Base-by-base conservation (phyloP, 2,888 invertebrate species). In the Melieria picta region DNA sequence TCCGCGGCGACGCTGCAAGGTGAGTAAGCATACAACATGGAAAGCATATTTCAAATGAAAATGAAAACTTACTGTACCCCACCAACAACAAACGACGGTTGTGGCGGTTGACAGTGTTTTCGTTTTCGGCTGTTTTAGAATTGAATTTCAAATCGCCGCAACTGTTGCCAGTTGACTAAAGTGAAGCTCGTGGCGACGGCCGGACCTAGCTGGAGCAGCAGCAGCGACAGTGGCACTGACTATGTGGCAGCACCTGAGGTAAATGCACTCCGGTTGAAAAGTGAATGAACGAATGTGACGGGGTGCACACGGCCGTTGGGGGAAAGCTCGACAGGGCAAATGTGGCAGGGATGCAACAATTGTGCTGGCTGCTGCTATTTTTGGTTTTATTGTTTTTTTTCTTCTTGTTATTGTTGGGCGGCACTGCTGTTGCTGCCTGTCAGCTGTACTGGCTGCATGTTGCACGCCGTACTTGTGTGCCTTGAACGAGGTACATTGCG, bases 261-360 rank as follows among this genome's bases (percentile, higher is more conserved):
- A 75, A 78, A 76, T 77, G 77, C 67, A 77, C 79, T 78, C 66
- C 58, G 65, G 66, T 67, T 75, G 70, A 77, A 76, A 78, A 75
- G 78, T 79, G 78, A 77, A 78, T 77, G 77, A 78, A 79, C 78
- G 77, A 77, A 76, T 75, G 75, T 69, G 65, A 69, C 73, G 68
- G 74, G 75, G 71, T 74, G 76, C 71, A 56, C 48, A 58, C 42
- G 72, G 30, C 30, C 30, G 3, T 30, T 3, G 30, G 30, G 74
- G 72, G 62, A 58, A 42, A 60, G 47, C 66, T 63, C n/a, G 2
- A 42, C 57, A 58, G 72, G 65, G 50, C 67, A 72, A 67, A 66
- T 74, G 55, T 65, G 61, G 73, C 79, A 79, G 79, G 78, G 78
- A 74, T 73, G 72, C 70, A 46, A 55, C 45, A 56, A 60, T 57